Evolutionary conservation across 2,113 vertebrate genomes (phyloP).

Genomic region (Cygnus buccinator): DNA sequence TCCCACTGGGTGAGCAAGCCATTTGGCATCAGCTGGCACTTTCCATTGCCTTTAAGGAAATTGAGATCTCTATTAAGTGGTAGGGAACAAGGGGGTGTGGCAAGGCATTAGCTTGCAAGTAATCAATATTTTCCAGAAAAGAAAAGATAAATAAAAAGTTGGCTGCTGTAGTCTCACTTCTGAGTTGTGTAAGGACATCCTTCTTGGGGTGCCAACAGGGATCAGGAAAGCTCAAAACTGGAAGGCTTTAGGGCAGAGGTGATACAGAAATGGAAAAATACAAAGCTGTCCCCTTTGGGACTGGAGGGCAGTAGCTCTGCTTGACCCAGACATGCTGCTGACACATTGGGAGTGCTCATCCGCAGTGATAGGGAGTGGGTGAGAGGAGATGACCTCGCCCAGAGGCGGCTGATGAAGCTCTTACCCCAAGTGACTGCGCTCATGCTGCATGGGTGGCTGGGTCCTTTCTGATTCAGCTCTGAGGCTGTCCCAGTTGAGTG

Average conservation of each 20-base stretch:
- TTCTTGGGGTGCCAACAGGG: not conserved
- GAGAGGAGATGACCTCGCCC: not conserved
- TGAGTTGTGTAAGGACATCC: not conserved
- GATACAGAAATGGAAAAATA: not conserved
- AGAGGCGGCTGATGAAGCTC: not conserved
- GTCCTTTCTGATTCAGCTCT: constrained; percentile 4
- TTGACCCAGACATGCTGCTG: not conserved
- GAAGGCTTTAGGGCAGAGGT: not conserved
- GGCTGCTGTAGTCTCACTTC: not conserved
- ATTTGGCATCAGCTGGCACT: not conserved
- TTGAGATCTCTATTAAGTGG: not conserved
- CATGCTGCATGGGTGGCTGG: fast-evolving
- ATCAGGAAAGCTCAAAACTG: not conserved
- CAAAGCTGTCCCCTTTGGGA: not conserved
- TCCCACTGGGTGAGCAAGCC: not conserved
- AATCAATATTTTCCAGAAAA: not conserved
- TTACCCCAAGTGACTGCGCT: not conserved
- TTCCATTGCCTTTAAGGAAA: not conserved
- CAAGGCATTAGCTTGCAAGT: not conserved
- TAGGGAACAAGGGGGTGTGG: not conserved
- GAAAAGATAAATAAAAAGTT: not conserved
- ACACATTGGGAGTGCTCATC: not conserved
- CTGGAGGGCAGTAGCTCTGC: not conserved
- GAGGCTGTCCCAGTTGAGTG: not conserved
- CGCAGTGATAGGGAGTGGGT: not conserved